Evolutionary conservation across 2,113 vertebrate species (phyloP), one percentile per base, ranked within the genome.

Genomic region (Lepisosteus oculatus): DNA sequence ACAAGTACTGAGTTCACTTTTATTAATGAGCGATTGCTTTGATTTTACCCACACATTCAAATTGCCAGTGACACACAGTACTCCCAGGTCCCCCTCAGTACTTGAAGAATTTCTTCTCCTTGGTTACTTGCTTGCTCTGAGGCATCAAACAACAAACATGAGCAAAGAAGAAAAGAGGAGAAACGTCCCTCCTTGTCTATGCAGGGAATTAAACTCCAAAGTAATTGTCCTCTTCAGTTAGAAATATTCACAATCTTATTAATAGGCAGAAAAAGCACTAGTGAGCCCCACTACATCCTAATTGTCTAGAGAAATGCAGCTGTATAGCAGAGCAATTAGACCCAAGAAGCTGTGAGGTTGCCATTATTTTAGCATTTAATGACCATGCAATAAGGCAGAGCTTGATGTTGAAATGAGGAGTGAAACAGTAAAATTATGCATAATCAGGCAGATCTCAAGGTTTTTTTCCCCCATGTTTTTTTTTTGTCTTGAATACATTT

Each of bases 281-380:
- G 71, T 77, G 80, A 75, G 84, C 67, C 79, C 80, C 85, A 82
- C 88, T 90, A 84, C 86, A 89, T 90, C 87, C 89, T 79, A 88
- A 86, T 87, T 89, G 88, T 89, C 87, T 87, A 73, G 78, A 87
- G 84, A 78, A 29, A 85, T 80, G 86, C 87, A 82, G 83, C 83
- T 86, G 84, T 83, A 87, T 78, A 81, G 86, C 87, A 86, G 84
- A 85, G 86, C 89, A 90, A 92, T 92, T 91, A 91, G 86, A 85
- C 85, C 81, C 51, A 73, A 81, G 87, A 89, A 87, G 87, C 87
- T 87, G 87, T 83, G 85, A 88, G 86, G 80, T 87, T 87, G 86
- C 89, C 87, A 91, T 90, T 90, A 91, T 90, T 90, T 92, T 89
- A 86, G 86, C 88, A 85, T 91, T 91, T 91, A 92, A 92, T 91